Evolutionary conservation across 2,797 vertebrate species (phyloP), one percentile per base, ranked within the genome.

Genomic region (Somateria mollissima): DNA sequence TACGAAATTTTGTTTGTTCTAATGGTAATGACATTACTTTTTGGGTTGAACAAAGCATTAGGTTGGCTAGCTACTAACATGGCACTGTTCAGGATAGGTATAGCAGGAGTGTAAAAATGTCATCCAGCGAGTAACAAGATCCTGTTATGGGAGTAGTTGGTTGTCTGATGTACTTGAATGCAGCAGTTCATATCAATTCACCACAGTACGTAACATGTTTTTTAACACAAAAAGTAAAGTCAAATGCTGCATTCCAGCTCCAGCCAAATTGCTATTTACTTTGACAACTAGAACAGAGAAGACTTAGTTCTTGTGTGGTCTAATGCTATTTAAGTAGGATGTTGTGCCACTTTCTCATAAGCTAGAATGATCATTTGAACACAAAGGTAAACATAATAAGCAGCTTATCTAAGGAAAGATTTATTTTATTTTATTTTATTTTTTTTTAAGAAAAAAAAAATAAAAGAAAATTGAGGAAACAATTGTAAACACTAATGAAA

Each of bases 251-350:
- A 47, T 88, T 94, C 57, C 72, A 70, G 3, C 34, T 82, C 37
- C 30, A 79, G 65, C 18, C 61, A 64, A 90, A 83, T 37, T 87
- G 45, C 39, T 82, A 36, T 88, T 94, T 96, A 64, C 60, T 94
- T 61, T 82, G 77, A 84, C 66, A 94, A 74, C 7, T 65, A 60
- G 83, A 96, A 95, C 67, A 86, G 71, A 87, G 36, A 81, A 75
- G 60, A 79, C 45, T 71, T 64, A 93, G 74, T 34, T 87, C 78
- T 87, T 91, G 74, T 94, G 94, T 94, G 78, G 88, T 92, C 85
- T 90, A 74, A 37, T 71, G 61, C 19, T 87, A 20, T 72, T 96
- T 84, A 87, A 77, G 8, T 80, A 88, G 80, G 77, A 87, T 83
- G 64, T 82, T 90, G 56, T 80, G 87, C 20, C 53, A 71, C 72